Percentiles rank a stretch among this genome's conserved stretches.
Conservation (phyloP, 2,888 invertebrate species). For the Parthenolecanium corni region DNA sequence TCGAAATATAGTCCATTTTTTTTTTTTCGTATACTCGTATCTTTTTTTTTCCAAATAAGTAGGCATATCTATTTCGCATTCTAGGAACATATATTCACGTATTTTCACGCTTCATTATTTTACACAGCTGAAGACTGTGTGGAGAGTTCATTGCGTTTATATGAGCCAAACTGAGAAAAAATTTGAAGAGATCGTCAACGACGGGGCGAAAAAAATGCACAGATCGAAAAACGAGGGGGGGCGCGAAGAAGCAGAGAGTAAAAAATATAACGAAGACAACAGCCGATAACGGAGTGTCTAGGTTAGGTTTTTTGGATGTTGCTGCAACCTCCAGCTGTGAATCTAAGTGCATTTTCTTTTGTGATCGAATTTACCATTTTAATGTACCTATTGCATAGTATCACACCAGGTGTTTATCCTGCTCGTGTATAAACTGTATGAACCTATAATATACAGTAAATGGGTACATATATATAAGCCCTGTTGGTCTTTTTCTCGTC, state of each 20-base stretch:
- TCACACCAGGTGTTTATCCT: constrained; percentile 29
- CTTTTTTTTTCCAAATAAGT: too few species aligned
- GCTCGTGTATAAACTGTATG: constrained; percentile 11
- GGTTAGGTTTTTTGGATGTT: constrained; percentile 17
- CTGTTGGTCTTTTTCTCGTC: not conserved
- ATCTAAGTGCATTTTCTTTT: constrained; percentile 29
- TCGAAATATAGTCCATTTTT: too few species aligned
- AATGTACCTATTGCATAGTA: constrained; percentile 29
- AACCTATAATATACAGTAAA: too few species aligned
- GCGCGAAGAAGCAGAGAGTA: not conserved
- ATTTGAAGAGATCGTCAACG: too few species aligned
- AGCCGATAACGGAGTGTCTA: not conserved
- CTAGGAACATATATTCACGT: too few species aligned
- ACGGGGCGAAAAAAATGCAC: not conserved
- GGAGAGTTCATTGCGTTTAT: too few species aligned
- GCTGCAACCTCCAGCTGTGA: constrained; percentile 27
- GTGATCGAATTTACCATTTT: constrained; percentile 30
- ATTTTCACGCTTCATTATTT: too few species aligned
- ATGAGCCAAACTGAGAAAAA: too few species aligned
- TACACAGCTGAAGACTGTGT: too few species aligned
- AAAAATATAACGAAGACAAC: constrained; percentile 7
- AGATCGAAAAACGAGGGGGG: not conserved
- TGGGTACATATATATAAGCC: not conserved
- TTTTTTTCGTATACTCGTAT: too few species aligned
- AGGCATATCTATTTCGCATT: too few species aligned